Conservation (phyloP, 2,888 invertebrate genomes). For the Dryomyza anilis region DNA sequence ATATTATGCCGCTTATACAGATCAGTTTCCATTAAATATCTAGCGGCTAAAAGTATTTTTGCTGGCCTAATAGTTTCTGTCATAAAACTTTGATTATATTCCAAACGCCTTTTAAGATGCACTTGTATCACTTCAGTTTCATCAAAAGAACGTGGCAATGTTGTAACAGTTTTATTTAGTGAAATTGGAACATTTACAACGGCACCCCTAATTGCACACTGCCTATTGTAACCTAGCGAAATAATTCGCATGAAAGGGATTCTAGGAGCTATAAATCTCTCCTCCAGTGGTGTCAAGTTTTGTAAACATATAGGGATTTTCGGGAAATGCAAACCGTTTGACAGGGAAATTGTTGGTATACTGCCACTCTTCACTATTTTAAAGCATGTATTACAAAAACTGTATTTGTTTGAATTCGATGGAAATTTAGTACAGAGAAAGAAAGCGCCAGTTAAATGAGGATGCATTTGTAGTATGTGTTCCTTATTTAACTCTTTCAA, state of each 20-base stretch:
- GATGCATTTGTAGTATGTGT: background rate
- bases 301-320: conserved; percentile 12
- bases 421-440: background rate
- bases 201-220: conserved; percentile 10
- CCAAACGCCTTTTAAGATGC: conserved; percentile 20
- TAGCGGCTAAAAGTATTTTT: conserved; percentile 20
- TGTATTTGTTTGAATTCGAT: too few species aligned
- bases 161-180: conserved; percentile 10
- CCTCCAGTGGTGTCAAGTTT: conserved; percentile 12
- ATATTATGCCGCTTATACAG: too few species aligned
- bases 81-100: conserved; percentile 27
- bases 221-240: conserved; percentile 11
- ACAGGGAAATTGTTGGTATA: background rate
- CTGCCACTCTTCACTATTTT: background rate
- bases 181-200: conserved; percentile 18
- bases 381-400: background rate
- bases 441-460: background rate
- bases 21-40: too few species aligned
- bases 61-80: conserved; percentile 23
- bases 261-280: conserved; percentile 20
- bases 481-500: background rate
- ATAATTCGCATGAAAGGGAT: conserved; percentile 13
- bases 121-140: conserved; percentile 27
- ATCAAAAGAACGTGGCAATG: conserved; percentile 25
- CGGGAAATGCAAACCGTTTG: conserved; percentile 22